phyloP scores from a whole-genome alignment of 2,888 invertebrate species.

The Megalurothrips usitatus region DNA sequence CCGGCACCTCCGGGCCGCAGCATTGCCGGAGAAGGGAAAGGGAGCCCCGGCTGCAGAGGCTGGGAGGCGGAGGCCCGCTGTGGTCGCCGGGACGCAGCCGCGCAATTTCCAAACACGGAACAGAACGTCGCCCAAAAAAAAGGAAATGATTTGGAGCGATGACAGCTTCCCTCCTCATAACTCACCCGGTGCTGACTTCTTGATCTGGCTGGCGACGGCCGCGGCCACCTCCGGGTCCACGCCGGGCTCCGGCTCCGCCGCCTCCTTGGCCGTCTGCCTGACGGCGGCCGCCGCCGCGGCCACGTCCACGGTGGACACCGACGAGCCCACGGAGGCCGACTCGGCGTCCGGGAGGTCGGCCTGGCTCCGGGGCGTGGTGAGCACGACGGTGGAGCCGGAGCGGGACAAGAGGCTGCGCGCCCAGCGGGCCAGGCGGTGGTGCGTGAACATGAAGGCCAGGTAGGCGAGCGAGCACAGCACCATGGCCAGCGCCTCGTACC shows the following conservation, averaged over 20 bases:
- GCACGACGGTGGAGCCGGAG: conserved; percentile 18
- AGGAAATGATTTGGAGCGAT: no score
- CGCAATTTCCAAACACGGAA: no score
- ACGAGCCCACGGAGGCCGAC: neutral
- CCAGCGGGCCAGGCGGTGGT: conserved; percentile 30
- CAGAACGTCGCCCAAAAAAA: no score
- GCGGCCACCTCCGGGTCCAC: neutral
- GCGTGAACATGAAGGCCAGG: conserved; percentile 62
- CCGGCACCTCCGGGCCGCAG: neutral
- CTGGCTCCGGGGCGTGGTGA: neutral
- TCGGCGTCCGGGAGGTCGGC: neutral
- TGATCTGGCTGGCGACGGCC: neutral
- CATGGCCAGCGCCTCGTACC: conserved; percentile 72
- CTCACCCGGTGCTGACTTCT: no score
- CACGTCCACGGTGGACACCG: neutral
- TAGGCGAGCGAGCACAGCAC: conserved; percentile 70
- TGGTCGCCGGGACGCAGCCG: neutral
- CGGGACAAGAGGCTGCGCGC: neutral
- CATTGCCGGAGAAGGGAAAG: neutral
- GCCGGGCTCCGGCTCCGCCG: neutral
- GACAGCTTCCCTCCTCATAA: no score
- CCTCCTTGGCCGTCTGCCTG: neutral
- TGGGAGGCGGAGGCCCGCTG: neutral
- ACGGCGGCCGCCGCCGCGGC: neutral
- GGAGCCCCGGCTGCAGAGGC: neutral